phyloP scores from a whole-genome alignment of 1,140 invertebrate genomes.

The Meloidogyne hapla region DNA sequence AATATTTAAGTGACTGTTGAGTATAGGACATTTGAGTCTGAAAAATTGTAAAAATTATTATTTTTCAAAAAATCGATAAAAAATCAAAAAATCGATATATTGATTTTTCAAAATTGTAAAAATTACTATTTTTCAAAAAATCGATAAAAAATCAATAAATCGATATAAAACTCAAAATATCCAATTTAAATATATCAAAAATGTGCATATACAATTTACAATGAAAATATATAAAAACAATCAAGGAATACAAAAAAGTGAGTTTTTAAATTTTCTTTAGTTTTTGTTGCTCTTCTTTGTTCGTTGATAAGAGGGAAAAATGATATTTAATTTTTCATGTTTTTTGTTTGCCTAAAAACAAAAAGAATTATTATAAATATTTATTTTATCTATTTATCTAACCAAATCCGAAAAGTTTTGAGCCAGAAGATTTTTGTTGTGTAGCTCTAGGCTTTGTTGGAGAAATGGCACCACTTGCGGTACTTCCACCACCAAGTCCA shows the following conservation, averaged over 20 bases:
- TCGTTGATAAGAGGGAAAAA: neutral
- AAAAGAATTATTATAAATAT: conserved; percentile 3
- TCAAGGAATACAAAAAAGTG: neutral
- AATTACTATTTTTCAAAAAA: too few species aligned
- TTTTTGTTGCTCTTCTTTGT: neutral
- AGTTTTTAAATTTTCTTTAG: neutral
- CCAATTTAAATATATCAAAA: too few species aligned
- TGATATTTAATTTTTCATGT: neutral
- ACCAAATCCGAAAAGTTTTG: conserved; percentile 40
- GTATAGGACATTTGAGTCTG: too few species aligned
- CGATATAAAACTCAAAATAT: too few species aligned
- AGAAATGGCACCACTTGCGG: conserved; percentile 2
- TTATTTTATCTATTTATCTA: neutral
- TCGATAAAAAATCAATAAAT: too few species aligned
- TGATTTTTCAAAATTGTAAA: too few species aligned
- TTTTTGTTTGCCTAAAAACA: conserved; percentile 22
- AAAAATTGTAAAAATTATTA: too few species aligned
- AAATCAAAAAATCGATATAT: too few species aligned
- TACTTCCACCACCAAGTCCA: conserved; percentile 4
- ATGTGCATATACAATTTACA: neutral
- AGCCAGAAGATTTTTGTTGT: conserved; percentile 26
- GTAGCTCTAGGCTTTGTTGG: conserved; percentile 26
- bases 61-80: too few species aligned
- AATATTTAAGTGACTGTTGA: too few species aligned
- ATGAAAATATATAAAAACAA: too few species aligned